phyloP scores from a whole-genome alignment of 2,113 vertebrate genomes.

The Daubentonia madagascariensis region DNA sequence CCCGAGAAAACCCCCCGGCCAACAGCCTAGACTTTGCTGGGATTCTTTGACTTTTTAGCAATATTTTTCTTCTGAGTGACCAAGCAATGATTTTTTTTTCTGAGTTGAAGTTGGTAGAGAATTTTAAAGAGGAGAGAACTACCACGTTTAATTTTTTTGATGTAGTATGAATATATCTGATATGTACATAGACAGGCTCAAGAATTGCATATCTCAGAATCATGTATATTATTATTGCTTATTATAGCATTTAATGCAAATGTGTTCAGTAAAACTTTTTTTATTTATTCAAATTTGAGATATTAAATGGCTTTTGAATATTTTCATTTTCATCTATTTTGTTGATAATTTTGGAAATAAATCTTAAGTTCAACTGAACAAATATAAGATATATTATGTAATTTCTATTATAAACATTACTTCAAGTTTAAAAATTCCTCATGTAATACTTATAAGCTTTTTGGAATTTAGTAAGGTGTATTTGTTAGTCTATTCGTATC shows the following conservation, averaged over 20 bases:
- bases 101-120: background rate
- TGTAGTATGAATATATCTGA: background rate
- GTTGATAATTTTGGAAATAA: background rate
- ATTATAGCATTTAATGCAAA: background rate
- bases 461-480: background rate
- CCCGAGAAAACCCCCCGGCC: background rate
- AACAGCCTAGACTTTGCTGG: background rate
- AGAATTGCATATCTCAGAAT: background rate
- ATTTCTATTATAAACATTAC: background rate
- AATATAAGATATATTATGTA: background rate
- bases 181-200: background rate
- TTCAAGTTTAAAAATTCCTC: background rate
- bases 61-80: background rate
- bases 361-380: background rate
- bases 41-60: background rate
- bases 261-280: background rate
- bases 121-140: background rate
- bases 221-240: background rate
- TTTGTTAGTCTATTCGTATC: constrained; percentile 7
- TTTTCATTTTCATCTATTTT: background rate
- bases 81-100: background rate
- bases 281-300: background rate
- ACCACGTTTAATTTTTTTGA: background rate
- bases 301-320: background rate
- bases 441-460: background rate